These are phyloP conservation scores for Zaprionus africanus DNA, from an alignment of 1,140 invertebrate genomes.

Conservation along the genomic window DNA sequence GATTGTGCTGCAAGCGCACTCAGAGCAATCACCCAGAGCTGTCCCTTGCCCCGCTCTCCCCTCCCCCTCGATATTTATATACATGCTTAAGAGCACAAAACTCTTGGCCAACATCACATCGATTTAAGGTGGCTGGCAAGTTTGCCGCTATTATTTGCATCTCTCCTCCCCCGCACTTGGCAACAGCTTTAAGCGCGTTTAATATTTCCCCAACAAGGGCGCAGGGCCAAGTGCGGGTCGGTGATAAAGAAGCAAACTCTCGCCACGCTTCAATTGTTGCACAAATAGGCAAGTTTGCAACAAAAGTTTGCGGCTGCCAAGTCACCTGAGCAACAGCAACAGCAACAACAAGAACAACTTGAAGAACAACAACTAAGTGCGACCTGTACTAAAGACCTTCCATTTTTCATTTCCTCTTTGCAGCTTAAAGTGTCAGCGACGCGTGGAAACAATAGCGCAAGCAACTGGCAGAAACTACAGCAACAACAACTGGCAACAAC, in stretches of 20 bases:
- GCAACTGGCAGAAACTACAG: constrained; percentile 1
- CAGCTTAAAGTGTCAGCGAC: constrained; percentile 73
- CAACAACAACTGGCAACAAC: constrained; percentile 34
- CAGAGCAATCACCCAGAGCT: not conserved
- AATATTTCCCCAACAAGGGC: not conserved
- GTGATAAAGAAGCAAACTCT: constrained; percentile 26
- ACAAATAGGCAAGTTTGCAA: constrained; percentile 41
- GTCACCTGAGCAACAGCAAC: constrained; percentile 18
- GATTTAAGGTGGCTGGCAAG: not conserved
- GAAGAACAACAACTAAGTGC: not conserved
- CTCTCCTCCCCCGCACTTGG: not conserved
- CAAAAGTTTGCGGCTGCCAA: constrained; percentile 19
- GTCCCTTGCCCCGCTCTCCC: not conserved
- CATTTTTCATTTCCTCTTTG: constrained; percentile 78
- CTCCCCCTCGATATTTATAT: not conserved
- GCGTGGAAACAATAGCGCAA: constrained; percentile 22
- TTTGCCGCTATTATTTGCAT: not conserved
- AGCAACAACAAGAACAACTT: constrained; percentile 3
- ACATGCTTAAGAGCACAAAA: not conserved
- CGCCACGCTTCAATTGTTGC: constrained; percentile 29
- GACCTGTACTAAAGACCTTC: constrained; percentile 60
- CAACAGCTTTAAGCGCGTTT: not conserved
- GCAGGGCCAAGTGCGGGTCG: too few species aligned
- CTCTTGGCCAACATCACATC: not conserved
- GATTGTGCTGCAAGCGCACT: constrained; percentile 3